Percentiles rank a stretch among this genome's conserved stretches.
These are phyloP conservation scores for Stercorarius parasiticus DNA, from an alignment of 2,113 vertebrate genomes.

Conservation along the genomic window DNA sequence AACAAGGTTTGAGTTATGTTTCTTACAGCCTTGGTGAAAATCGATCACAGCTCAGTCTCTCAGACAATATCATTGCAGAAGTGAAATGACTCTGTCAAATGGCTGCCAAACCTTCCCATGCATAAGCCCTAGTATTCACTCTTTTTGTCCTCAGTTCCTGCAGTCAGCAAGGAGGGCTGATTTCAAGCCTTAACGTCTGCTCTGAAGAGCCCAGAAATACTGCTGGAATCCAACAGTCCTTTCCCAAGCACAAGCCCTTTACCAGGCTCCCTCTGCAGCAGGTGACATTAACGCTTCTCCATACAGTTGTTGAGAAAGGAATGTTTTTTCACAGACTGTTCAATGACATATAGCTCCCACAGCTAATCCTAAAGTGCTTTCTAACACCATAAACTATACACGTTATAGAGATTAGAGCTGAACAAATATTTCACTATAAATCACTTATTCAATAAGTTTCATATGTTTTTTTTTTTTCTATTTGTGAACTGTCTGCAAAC, in stretches of 20 bases:
- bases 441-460: slow-evolving; percentile 36
- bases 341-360: slow-evolving; percentile 25
- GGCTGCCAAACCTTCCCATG: not conserved
- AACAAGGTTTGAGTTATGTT: slow-evolving; percentile 31
- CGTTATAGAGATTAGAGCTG: not conserved
- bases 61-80: not conserved
- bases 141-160: not conserved
- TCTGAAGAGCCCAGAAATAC: not conserved
- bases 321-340: not conserved
- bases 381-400: not conserved
- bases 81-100: not conserved
- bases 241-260: not conserved
- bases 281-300: not conserved
- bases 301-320: not conserved
- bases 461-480: not conserved
- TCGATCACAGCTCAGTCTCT: not conserved
- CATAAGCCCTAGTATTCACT: not conserved
- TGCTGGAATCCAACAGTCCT: not conserved
- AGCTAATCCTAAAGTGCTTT: slow-evolving; percentile 41
- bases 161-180: not conserved
- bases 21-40: slow-evolving; percentile 11
- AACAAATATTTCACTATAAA: slow-evolving; percentile 39
- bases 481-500: slow-evolving; percentile 32
- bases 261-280: not conserved
- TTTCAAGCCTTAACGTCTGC: not conserved